These are phyloP conservation scores for Hiodon alosoides DNA, from an alignment of 2,113 vertebrate species.

Conservation along the genomic window DNA sequence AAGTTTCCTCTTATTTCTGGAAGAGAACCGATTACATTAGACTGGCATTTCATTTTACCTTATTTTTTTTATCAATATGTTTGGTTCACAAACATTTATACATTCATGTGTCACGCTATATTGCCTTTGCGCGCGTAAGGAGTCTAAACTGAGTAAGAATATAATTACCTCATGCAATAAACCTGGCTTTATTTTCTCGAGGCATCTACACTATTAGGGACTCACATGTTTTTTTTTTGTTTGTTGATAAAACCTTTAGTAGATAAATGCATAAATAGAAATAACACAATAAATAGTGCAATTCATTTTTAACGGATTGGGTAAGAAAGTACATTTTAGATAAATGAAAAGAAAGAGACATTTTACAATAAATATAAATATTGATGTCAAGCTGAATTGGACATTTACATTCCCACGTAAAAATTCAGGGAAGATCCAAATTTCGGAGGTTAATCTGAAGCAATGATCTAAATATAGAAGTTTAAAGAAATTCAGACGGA, in stretches of 20 bases:
- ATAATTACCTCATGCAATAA: too few species aligned
- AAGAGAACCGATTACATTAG: not conserved
- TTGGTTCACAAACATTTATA: too few species aligned
- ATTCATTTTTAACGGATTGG: too few species aligned
- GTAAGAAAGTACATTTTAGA: too few species aligned
- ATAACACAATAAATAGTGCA: too few species aligned
- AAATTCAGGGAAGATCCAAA: not conserved
- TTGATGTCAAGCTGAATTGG: too few species aligned
- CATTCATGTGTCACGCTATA: too few species aligned
- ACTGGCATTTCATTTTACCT: not conserved
- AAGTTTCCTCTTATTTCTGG: not conserved
- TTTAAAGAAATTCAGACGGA: constrained; percentile 63
- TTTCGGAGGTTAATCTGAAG: constrained; percentile 37
- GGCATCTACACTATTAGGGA: not conserved
- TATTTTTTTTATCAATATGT: not conserved
- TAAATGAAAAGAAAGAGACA: too few species aligned
- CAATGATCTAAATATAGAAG: constrained; percentile 58
- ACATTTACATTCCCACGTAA: not conserved
- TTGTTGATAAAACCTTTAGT: not conserved
- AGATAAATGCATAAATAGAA: too few species aligned
- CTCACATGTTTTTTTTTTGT: not conserved
- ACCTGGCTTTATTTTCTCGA: not conserved
- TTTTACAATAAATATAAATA: not conserved
- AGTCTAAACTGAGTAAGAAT: too few species aligned
- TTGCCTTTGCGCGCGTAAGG: too few species aligned